These are phyloP conservation scores for Hemitrygon akajei DNA, from an alignment of 2,797 vertebrate species.

Conservation along the genomic window DNA sequence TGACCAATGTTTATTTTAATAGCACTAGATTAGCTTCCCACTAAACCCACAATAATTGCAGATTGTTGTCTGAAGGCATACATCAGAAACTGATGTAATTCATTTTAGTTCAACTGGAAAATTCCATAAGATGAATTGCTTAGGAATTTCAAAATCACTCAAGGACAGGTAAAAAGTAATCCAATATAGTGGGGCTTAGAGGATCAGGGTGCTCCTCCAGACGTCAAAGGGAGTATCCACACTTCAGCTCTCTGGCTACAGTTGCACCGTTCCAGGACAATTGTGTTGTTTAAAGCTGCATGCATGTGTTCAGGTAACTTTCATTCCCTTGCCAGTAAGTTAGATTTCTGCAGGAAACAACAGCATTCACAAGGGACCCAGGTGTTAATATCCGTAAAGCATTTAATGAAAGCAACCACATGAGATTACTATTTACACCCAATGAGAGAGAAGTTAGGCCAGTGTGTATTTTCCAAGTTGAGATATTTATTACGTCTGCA, in stretches of 20 bases:
- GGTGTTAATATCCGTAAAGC: neutral
- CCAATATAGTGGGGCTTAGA: neutral
- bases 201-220: neutral
- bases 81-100: neutral
- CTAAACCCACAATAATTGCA: neutral
- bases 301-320: no score
- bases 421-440: neutral
- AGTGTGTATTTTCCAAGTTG: neutral
- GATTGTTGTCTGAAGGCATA: neutral
- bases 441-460: no score
- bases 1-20: neutral
- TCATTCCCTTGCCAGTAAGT: neutral
- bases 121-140: neutral
- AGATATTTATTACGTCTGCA: neutral
- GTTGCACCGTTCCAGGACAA: neutral
- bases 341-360: neutral
- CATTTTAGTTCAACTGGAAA: neutral
- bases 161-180: neutral
- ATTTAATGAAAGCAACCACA: neutral
- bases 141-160: neutral
- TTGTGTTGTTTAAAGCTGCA: neutral
- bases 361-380: neutral
- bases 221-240: neutral
- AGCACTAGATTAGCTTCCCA: neutral
- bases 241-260: neutral